Conservation (phyloP, 2,797 vertebrate genomes). For the Spheniscus humboldti region DNA sequence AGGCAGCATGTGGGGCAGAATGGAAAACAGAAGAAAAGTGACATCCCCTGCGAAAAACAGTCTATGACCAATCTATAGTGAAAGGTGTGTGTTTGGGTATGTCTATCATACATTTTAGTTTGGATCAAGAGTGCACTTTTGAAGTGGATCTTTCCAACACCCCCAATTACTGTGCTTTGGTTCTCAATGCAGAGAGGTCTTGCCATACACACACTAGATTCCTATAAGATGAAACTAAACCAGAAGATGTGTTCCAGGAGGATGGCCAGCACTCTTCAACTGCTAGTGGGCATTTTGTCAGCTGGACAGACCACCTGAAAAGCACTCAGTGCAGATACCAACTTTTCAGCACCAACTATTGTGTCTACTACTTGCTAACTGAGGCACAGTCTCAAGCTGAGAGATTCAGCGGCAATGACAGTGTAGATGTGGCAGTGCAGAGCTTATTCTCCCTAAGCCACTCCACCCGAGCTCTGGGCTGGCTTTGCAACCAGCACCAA, state of each 20-base stretch:
- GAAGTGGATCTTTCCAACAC: neutral
- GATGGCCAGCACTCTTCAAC: neutral
- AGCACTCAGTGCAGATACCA: accelerated
- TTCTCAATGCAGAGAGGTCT: neutral
- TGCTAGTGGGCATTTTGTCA: neutral
- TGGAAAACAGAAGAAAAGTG: neutral
- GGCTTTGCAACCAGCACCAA: neutral
- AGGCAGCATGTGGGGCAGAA: neutral
- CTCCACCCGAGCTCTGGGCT: neutral
- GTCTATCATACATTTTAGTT: neutral
- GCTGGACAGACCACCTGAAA: neutral
- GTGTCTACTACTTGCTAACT: too few species aligned
- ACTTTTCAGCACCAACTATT: neutral
- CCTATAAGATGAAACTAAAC: neutral
- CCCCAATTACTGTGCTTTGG: neutral
- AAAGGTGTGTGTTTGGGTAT: neutral
- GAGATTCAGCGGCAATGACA: accelerated
- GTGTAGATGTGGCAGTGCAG: accelerated
- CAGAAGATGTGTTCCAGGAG: neutral
- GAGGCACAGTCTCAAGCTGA: too few species aligned
- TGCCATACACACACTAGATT: neutral
- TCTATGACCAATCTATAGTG: neutral
- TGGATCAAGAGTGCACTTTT: neutral
- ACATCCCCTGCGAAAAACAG: accelerated
- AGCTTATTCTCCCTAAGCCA: neutral